These are phyloP conservation scores for Drosophila emarginata DNA, from an alignment of 2,888 invertebrate species.

Conservation along the genomic window DNA sequence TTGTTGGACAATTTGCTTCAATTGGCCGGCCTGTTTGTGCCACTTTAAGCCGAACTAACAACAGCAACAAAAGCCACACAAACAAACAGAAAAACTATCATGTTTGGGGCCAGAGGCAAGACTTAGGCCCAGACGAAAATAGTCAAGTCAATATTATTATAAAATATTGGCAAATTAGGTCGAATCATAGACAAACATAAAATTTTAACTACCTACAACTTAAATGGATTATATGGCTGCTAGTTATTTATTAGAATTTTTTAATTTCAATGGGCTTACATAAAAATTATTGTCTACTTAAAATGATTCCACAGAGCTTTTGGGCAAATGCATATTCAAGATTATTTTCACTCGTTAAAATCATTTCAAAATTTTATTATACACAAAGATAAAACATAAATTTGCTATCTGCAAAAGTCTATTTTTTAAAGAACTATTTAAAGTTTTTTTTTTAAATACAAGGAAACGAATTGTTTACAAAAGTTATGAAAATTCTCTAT, in stretches of 20 bases:
- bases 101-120: constrained; percentile 60
- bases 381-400: too few relatives aligned
- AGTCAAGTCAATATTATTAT: constrained; percentile 70
- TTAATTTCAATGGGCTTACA: background rate
- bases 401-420: too few relatives aligned
- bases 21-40: constrained; percentile 65
- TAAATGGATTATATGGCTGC: background rate
- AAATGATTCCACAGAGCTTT: too few relatives aligned
- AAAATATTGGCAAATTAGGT: constrained; percentile 59
- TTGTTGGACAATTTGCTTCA: constrained; percentile 69
- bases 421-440: too few relatives aligned
- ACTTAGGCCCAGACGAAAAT: constrained; percentile 16
- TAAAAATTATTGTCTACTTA: too few relatives aligned
- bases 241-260: constrained; percentile 29
- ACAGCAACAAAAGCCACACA: background rate
- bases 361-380: too few relatives aligned
- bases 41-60: constrained; percentile 50
- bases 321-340: too few relatives aligned
- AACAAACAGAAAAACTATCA: constrained; percentile 35
- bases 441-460: too few relatives aligned
- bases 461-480: too few relatives aligned
- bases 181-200: constrained; percentile 10
- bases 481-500: too few relatives aligned
- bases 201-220: background rate
- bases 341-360: too few relatives aligned